Conservation (phyloP, 1,140 invertebrate species). For the Sarcophaga bullata region DNA sequence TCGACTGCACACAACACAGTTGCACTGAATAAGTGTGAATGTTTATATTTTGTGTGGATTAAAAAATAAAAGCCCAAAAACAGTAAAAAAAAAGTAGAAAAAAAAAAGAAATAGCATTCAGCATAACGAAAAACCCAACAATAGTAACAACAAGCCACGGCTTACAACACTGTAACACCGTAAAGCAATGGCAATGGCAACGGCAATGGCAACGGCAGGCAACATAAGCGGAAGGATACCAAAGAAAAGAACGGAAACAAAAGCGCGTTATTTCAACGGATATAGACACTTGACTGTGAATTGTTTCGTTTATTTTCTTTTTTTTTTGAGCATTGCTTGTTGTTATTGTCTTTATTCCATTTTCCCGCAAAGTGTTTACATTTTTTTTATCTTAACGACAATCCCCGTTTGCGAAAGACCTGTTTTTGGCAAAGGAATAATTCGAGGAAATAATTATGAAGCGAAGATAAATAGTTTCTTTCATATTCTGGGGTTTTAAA, state of each 20-base stretch:
- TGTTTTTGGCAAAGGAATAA: no score
- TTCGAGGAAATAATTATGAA: no score
- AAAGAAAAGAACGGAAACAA: not conserved
- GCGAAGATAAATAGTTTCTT: no score
- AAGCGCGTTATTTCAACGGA: slow-evolving; percentile 8
- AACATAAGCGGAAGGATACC: not conserved
- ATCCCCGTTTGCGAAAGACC: no score
- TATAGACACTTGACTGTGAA: slow-evolving; percentile 8
- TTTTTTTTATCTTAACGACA: not conserved
- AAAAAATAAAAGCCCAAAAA: not conserved
- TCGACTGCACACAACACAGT: not conserved
- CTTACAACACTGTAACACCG: no score
- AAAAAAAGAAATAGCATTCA: no score
- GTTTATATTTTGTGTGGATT: not conserved
- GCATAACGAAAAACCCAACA: not conserved
- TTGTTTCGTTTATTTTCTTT: not conserved
- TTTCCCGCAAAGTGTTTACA: not conserved
- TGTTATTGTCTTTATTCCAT: not conserved
- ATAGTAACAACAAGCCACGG: no score
- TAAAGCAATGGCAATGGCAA: not conserved
- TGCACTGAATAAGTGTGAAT: not conserved
- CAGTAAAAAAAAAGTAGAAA: not conserved
- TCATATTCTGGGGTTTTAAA: no score
- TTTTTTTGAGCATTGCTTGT: not conserved
- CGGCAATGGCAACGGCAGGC: not conserved